phyloP scores from a whole-genome alignment of 2,888 invertebrate species.

The Rhamphomyia laevipes region DNA sequence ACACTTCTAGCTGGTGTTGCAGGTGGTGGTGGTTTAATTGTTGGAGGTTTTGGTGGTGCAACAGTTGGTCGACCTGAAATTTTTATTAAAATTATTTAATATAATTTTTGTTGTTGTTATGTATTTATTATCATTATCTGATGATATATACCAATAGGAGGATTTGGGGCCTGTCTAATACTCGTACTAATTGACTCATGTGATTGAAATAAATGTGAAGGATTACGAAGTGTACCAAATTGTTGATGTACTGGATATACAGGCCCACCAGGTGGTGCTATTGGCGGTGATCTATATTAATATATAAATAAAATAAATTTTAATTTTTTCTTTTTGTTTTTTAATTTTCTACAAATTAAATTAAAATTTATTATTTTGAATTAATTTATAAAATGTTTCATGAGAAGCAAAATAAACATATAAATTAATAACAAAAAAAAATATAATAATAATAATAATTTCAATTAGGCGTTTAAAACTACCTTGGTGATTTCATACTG shows the following conservation, averaged over 20 bases:
- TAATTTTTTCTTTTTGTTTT: neutral
- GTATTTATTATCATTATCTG: neutral
- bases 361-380: slow-evolving; percentile 5
- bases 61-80: slow-evolving; percentile 32
- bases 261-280: slow-evolving; percentile 27
- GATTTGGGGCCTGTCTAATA: slow-evolving; percentile 31
- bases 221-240: slow-evolving; percentile 35
- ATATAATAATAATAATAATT: neutral
- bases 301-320: neutral
- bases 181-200: slow-evolving; percentile 28
- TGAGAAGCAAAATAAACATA: neutral
- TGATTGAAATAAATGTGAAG: slow-evolving; percentile 28
- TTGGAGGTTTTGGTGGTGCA: slow-evolving; percentile 30
- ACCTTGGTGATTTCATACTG: slow-evolving; percentile 74
- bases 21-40: slow-evolving; percentile 36
- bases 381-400: neutral
- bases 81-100: neutral
- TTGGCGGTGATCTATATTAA: slow-evolving; percentile 33
- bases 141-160: slow-evolving; percentile 31
- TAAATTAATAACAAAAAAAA: neutral
- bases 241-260: slow-evolving; percentile 32
- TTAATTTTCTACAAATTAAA: slow-evolving; percentile 2
- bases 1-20: slow-evolving; percentile 37
- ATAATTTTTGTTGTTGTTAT: neutral
- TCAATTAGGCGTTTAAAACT: slow-evolving; percentile 3